Percentiles rank a stretch among this genome's conserved stretches.
Conservation (phyloP, 2,888 invertebrate genomes). For the Belgica antarctica region DNA sequence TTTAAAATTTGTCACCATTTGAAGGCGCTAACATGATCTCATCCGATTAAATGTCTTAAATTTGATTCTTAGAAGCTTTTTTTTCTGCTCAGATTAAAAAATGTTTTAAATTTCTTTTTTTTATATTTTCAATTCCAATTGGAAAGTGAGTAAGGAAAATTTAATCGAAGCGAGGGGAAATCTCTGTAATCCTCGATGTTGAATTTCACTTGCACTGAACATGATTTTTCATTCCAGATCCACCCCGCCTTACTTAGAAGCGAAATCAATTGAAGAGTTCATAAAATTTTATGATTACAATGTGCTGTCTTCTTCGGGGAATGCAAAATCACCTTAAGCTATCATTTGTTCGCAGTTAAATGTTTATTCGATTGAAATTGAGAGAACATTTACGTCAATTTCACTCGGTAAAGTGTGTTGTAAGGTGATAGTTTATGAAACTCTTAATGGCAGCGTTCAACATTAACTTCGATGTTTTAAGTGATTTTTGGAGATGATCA, state of each 20-base stretch:
- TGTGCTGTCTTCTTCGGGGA: neutral
- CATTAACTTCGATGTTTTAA: neutral
- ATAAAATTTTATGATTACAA: conserved; percentile 40
- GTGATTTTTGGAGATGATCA: conserved; percentile 13
- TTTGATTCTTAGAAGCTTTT: conserved; percentile 21
- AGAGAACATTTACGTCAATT: conserved; percentile 41
- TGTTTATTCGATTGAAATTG: conserved; percentile 35
- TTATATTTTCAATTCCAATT: neutral
- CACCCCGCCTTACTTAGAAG: neutral
- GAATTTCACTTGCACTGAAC: neutral
- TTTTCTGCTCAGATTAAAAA: neutral
- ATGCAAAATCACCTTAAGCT: neutral
- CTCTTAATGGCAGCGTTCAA: conserved; percentile 30
- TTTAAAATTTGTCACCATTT: conserved; percentile 17
- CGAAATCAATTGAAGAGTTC: conserved; percentile 32
- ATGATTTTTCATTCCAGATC: neutral
- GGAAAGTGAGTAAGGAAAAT: too few species aligned
- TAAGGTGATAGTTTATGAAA: conserved; percentile 41
- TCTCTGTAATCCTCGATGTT: neutral
- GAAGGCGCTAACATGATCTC: neutral
- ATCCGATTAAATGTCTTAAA: conserved; percentile 38
- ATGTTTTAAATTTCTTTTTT: conserved; percentile 13
- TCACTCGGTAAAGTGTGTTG: conserved; percentile 26
- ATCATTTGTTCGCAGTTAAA: neutral
- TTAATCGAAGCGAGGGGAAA: neutral